Conservation (phyloP, 2,888 invertebrate genomes). For the Therioaphis trifolii region DNA sequence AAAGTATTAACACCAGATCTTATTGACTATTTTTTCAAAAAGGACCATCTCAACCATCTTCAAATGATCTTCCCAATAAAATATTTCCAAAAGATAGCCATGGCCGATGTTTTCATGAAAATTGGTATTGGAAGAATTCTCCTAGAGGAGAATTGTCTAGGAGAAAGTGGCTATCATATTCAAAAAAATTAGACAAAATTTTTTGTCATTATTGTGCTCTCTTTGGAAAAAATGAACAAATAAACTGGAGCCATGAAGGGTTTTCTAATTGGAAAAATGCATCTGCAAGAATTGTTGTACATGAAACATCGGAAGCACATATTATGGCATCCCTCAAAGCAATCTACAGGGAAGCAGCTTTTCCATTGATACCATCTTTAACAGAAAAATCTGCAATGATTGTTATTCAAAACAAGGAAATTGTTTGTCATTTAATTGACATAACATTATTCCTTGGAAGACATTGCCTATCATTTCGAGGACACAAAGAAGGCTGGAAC, state of each 20-base stretch:
- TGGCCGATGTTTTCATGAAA: too few relatives aligned
- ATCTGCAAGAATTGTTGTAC: background rate
- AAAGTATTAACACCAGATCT: too few relatives aligned
- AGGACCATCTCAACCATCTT: too few relatives aligned
- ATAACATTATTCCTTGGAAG: background rate
- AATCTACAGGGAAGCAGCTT: background rate
- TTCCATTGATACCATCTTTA: background rate
- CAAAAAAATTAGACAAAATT: background rate
- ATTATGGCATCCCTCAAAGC: background rate
- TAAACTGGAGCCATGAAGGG: background rate
- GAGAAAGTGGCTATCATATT: conserved; percentile 18
- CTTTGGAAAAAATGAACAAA: background rate
- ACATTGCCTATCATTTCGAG: conserved; percentile 13
- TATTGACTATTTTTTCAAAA: too few relatives aligned
- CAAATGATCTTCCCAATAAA: too few relatives aligned
- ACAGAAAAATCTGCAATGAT: background rate
- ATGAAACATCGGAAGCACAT: conserved; percentile 27
- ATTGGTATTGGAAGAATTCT: too few relatives aligned
- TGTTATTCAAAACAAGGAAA: conserved; percentile 1
- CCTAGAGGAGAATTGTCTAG: too few relatives aligned
- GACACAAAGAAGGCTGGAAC: conserved; percentile 16
- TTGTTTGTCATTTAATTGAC: conserved; percentile 24
- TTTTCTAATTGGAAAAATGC: background rate
- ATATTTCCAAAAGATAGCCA: too few relatives aligned
- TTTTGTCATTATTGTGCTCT: background rate